A percentile compares a stretch with the other conserved stretches of the same genome.
Evolutionary conservation across 2,797 vertebrate genomes (phyloP).

Genomic region (Falco peregrinus): DNA sequence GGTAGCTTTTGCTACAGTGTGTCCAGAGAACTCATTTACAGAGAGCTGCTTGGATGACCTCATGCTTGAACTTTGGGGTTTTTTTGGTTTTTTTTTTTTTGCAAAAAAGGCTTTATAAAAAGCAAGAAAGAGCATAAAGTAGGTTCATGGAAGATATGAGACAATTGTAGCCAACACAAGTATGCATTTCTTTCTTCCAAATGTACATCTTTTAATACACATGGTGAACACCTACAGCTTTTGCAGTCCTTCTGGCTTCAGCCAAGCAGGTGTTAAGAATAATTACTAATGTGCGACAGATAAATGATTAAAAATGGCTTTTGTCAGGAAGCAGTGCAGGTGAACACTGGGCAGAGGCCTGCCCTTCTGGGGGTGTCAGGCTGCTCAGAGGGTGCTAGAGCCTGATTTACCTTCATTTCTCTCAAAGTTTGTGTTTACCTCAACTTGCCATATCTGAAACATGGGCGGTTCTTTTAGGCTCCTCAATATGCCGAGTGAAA

Average conservation of each 20-base stretch:
- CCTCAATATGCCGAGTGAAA: neutral
- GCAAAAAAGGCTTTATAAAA: constrained; percentile 2
- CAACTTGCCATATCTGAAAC: neutral
- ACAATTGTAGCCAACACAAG: neutral
- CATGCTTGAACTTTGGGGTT: neutral
- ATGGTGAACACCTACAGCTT: neutral
- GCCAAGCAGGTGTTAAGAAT: neutral
- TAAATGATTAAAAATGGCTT: neutral
- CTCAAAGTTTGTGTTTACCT: neutral
- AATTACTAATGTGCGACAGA: neutral
- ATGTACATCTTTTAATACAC: neutral
- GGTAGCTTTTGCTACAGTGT: neutral
- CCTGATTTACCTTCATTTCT: neutral
- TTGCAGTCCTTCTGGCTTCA: neutral
- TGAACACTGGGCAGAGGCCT: neutral
- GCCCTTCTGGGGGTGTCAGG: neutral
- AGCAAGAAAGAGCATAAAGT: neutral
- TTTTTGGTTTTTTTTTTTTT: neutral
- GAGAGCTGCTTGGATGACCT: constrained; percentile 36
- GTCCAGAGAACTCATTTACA: neutral
- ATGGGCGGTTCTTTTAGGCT: too few species aligned
- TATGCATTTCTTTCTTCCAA: neutral
- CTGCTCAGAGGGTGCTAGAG: neutral
- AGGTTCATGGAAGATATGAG: neutral
- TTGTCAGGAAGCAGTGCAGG: neutral